A percentile compares a stretch with the other conserved stretches of the same genome.
These are phyloP conservation scores for Daubentonia madagascariensis DNA, from an alignment of 2,113 vertebrate genomes.

Conservation along the genomic window DNA sequence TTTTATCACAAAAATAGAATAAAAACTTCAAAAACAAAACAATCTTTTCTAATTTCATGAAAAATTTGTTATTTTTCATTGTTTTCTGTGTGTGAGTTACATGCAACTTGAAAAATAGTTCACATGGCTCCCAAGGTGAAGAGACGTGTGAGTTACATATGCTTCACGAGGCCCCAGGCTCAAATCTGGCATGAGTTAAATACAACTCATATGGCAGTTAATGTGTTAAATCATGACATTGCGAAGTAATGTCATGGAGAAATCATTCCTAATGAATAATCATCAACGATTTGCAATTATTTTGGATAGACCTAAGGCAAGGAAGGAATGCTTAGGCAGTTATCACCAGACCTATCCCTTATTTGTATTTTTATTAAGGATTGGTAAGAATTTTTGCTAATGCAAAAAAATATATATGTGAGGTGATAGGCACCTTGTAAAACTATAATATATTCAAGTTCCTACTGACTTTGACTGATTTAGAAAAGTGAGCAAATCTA, in stretches of 20 bases:
- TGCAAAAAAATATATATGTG: background rate
- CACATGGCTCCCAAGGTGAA: too few relatives aligned
- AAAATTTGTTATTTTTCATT: too few relatives aligned
- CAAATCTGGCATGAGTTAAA: too few relatives aligned
- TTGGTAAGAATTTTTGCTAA: background rate
- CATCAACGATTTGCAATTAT: background rate
- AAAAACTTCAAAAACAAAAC: too few relatives aligned
- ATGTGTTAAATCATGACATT: background rate
- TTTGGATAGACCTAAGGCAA: background rate
- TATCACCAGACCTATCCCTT: background rate
- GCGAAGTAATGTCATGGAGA: background rate
- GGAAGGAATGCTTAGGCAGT: background rate
- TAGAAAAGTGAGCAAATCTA: background rate
- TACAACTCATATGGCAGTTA: too few relatives aligned
- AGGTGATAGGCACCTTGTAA: background rate
- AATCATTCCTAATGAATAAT: background rate
- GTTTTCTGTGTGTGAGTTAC: too few relatives aligned
- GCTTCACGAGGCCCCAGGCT: too few relatives aligned
- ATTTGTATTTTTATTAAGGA: background rate
- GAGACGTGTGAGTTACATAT: too few relatives aligned
- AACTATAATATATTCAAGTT: background rate
- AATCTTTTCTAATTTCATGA: too few relatives aligned
- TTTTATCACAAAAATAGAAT: too few relatives aligned
- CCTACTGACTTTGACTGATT: background rate
- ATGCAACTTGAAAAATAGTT: too few relatives aligned